A percentile compares a stretch with the other conserved stretches of the same genome.
These are phyloP conservation scores for Anguilla rostrata DNA, from an alignment of 2,113 vertebrate genomes.

Conservation along the genomic window DNA sequence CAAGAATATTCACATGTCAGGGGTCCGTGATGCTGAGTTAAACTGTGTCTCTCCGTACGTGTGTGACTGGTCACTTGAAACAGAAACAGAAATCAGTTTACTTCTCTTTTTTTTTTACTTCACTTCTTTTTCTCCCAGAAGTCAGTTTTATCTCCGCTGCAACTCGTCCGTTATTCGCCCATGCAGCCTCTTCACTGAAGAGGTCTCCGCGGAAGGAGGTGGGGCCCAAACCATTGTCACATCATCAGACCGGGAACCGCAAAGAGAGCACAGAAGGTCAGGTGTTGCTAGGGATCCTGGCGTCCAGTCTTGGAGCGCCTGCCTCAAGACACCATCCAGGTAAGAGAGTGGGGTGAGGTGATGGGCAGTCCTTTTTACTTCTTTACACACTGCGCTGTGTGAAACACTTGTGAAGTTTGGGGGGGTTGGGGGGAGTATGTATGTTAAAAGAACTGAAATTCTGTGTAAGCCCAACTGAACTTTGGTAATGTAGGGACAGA, in stretches of 20 bases:
- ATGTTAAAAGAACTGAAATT: not conserved
- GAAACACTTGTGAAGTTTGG: not conserved
- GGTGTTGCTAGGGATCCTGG: slow-evolving; percentile 35
- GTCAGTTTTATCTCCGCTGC: not conserved
- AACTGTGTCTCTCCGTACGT: not conserved
- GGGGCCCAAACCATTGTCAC: slow-evolving; percentile 27
- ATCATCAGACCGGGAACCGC: slow-evolving; percentile 28
- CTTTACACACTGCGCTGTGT: not conserved
- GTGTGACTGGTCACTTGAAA: slow-evolving; percentile 29
- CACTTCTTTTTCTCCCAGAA: not conserved
- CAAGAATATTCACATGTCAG: not conserved
- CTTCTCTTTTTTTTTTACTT: slow-evolving; percentile 15
- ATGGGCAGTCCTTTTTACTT: not conserved
- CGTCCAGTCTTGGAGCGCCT: not conserved
- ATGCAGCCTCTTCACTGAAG: slow-evolving; percentile 24
- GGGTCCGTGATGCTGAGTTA: not conserved
- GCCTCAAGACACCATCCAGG: not conserved
- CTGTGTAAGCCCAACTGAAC: not conserved
- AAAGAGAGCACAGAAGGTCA: slow-evolving; percentile 31
- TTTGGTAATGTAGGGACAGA: slow-evolving; percentile 26
- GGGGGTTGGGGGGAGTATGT: not conserved
- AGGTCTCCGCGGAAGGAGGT: slow-evolving; percentile 33
- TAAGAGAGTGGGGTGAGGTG: not conserved
- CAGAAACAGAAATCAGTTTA: slow-evolving; percentile 10
- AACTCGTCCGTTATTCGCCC: slow-evolving; percentile 18